A percentile compares a stretch with the other conserved stretches of the same genome.
These are phyloP conservation scores for Stenopsyche tienmushanensis DNA, from an alignment of 1,140 invertebrate species.

Conservation along the genomic window DNA sequence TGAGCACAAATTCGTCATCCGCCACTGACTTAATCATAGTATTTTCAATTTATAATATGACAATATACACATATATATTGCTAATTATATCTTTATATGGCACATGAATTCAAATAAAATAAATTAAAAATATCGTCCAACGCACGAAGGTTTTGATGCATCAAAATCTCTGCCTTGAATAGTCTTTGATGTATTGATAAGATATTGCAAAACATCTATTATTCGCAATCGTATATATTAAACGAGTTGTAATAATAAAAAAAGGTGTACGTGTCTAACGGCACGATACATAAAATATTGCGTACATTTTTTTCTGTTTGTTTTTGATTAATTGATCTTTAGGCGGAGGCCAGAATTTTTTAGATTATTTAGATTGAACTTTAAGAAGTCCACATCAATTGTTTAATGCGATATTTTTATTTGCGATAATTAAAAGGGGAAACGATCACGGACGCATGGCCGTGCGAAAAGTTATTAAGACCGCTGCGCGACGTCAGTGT, in stretches of 20 bases:
- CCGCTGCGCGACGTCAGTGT: too few species aligned
- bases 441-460: neutral
- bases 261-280: neutral
- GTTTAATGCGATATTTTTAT: neutral
- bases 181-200: too few species aligned
- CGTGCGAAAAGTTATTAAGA: neutral
- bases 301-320: neutral
- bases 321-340: neutral
- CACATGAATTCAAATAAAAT: constrained; percentile 23
- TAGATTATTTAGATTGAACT: neutral
- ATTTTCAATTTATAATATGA: neutral
- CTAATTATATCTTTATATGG: constrained; percentile 11
- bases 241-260: too few species aligned
- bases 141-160: too few species aligned
- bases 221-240: too few species aligned
- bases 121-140: constrained; percentile 21
- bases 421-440: neutral
- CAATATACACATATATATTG: neutral
- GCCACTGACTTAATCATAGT: too few species aligned
- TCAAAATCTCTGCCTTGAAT: too few species aligned
- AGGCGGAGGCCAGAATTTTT: neutral
- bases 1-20: too few species aligned
- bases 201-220: neutral
- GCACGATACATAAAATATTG: neutral
- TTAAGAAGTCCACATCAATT: neutral